A percentile compares a stretch with the other conserved stretches of the same genome.
These are phyloP conservation scores for Pithys albifrons DNA, from an alignment of 2,113 vertebrate species.

Conservation along the genomic window DNA sequence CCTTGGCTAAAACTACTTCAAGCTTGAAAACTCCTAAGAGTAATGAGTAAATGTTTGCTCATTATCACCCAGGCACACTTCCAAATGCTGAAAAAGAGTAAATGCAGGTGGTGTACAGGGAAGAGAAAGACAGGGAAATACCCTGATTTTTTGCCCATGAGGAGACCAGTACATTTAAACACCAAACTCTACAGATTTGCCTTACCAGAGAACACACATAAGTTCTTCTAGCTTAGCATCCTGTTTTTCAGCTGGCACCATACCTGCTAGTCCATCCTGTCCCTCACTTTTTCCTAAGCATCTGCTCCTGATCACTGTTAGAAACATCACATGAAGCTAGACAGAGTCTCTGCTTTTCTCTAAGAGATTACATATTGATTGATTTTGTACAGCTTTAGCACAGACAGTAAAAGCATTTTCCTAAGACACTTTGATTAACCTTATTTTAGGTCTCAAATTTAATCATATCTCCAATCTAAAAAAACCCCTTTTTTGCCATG, in stretches of 20 bases:
- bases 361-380: not conserved
- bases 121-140: not conserved
- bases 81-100: not conserved
- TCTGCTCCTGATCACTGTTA: not conserved
- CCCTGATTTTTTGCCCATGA: not conserved
- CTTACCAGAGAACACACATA: accelerated
- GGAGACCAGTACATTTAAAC: not conserved
- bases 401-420: not conserved
- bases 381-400: not conserved
- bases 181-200: not conserved
- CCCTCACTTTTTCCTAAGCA: not conserved
- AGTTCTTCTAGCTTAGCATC: not conserved
- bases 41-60: not conserved
- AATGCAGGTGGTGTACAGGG: not conserved
- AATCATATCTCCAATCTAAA: not conserved
- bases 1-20: not conserved
- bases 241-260: not conserved
- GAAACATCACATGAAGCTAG: not conserved
- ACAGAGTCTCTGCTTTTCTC: not conserved
- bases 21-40: not conserved
- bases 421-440: not conserved
- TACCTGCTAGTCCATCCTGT: not conserved
- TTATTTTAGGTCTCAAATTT: not conserved
- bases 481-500: not conserved
- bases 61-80: not conserved